Evolutionary conservation across 2,113 vertebrate species (phyloP), one percentile per base, ranked within the genome.

Genomic region (Pomatostomus ruficeps): DNA sequence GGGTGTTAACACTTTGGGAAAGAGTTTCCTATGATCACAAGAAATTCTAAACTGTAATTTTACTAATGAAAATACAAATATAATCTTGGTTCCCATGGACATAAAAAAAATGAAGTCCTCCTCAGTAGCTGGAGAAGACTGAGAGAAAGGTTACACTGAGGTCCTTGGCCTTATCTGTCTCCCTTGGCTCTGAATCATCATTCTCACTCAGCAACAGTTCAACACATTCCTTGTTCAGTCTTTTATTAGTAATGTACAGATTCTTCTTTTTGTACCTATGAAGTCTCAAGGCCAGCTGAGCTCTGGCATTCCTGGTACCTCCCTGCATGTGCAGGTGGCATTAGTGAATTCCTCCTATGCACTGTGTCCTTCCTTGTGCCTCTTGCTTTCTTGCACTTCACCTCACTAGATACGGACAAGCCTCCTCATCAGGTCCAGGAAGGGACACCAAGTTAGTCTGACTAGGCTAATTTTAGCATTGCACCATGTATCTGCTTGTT

Each of bases 311-410:
- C 10, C 40, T 91, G 67, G 48, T 25, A 68, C 19, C 45, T 83
- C 4, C 9, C 11, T 57, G 29, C 8, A 38, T 0, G 0, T 24
- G 29, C 48, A 71, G 43, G 9, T 3, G 82, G 21, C 11, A 6
- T 79, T 59, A 57, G 16, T 28, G 45, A 89, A 36, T 65, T 43
- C 12, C 14, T 83, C 19, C 8, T 51, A 6, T 7, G 5, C 4
- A 13, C 8, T 33, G 7, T 62, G 42, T 54, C 20, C 57, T 71
- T 70, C 51, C 7, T 23, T 48, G 62, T 23, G 17, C 22, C 14
- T 80, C 72, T 68, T 57, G 31, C 5, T 9, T 57, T 65, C 65
- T 84, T 68, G 8, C 21, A 15, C 6, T 14, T 9, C 22, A n/a
- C 23, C 24, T 65, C 28, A 29, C 14, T 43, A 38, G 48, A 19